These are phyloP conservation scores for Torymus texanus DNA, from an alignment of 2,888 invertebrate genomes.

Conservation along the genomic window DNA sequence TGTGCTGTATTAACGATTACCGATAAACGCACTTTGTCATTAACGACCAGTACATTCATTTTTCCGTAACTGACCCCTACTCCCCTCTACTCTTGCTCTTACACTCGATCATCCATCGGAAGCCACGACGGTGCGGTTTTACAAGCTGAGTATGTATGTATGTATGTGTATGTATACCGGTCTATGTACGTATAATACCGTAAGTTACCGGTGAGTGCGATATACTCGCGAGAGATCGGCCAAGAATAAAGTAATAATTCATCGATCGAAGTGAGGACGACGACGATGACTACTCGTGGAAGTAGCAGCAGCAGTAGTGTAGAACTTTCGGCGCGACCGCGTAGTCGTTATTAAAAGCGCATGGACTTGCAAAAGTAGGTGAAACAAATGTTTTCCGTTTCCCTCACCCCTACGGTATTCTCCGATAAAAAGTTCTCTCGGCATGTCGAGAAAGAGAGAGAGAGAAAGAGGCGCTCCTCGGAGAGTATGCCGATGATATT, in stretches of 20 bases:
- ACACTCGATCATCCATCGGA: conserved; percentile 33
- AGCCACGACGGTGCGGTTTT: conserved; percentile 23
- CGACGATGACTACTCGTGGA: not conserved
- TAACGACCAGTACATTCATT: conserved; percentile 17
- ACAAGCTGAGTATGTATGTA: conserved; percentile 20
- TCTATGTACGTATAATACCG: not conserved
- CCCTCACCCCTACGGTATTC: not conserved
- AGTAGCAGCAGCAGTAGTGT: not conserved
- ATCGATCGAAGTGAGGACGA: conserved; percentile 14
- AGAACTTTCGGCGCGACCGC: not conserved
- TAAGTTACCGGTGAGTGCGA: not conserved
- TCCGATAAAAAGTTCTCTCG: conserved; percentile 21
- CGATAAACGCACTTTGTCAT: conserved; percentile 13
- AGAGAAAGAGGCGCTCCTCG: not conserved
- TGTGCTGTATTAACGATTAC: conserved; percentile 3
- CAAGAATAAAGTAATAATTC: conserved; percentile 44
- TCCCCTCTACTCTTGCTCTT: conserved; percentile 3
- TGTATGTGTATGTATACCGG: conserved; percentile 6
- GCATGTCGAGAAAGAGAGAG: too few species aligned
- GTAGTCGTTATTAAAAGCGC: conserved; percentile 21
- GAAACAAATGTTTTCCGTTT: conserved; percentile 22
- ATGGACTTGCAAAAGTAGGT: conserved; percentile 14
- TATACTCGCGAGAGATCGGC: conserved; percentile 18
- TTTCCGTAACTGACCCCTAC: not conserved
- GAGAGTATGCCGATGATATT: conserved; percentile 12